A percentile compares a stretch with the other conserved stretches of the same genome.
These are phyloP conservation scores for Notothenia coriiceps DNA, from an alignment of 2,113 vertebrate genomes.

Conservation along the genomic window DNA sequence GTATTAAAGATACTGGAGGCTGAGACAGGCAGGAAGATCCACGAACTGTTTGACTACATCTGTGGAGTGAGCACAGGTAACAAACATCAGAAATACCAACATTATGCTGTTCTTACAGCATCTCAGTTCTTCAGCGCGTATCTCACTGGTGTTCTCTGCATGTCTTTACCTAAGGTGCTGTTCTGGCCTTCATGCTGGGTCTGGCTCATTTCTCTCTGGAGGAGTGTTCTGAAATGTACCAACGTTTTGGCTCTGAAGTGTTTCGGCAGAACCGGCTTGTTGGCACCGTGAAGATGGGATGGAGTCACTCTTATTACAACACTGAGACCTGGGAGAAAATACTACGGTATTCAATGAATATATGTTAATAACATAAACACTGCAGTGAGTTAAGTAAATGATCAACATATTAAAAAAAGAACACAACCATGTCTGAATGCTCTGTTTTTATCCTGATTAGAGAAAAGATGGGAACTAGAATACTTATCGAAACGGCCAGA, in stretches of 20 bases:
- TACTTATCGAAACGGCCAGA: constrained; percentile 81
- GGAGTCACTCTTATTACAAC: constrained; percentile 84
- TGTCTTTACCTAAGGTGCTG: constrained; percentile 69
- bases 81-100: constrained; percentile 14
- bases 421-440: neutral
- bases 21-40: constrained; percentile 78
- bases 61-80: constrained; percentile 86
- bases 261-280: constrained; percentile 83
- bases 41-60: constrained; percentile 85
- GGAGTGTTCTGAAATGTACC: constrained; percentile 83
- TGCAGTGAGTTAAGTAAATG: neutral
- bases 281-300: constrained; percentile 84
- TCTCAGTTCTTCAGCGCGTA: neutral
- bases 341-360: constrained; percentile 64
- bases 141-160: neutral
- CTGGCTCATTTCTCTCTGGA: constrained; percentile 78
- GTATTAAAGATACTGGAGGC: constrained; percentile 80
- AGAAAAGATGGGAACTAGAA: constrained; percentile 74
- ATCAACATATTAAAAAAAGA: neutral
- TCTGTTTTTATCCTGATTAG: constrained; percentile 59
- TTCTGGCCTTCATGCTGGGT: constrained; percentile 83
- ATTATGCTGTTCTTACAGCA: neutral
- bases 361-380: neutral
- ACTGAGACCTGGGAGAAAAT: constrained; percentile 83
- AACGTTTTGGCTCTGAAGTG: constrained; percentile 82